Base-by-base conservation (phyloP, 1,140 invertebrate genomes). In the Zaprionus tsacasi region DNA sequence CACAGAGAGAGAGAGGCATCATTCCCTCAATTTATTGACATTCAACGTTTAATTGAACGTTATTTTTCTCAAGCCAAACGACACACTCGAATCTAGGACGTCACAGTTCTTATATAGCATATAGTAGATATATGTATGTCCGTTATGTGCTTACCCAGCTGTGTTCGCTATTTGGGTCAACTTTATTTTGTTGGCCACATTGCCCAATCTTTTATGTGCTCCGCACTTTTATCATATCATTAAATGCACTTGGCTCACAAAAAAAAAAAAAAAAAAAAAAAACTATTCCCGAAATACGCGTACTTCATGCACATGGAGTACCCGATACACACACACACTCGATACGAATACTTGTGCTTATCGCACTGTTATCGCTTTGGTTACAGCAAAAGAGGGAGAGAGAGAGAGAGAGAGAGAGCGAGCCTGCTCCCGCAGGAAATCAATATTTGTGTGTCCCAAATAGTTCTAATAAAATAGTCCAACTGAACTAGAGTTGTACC, bases 391-490 rank as follows among this genome's bases (percentile, higher is more conserved):
- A 30, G 27, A 30, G 27, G 27, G 0, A 30, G 27, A 15, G 43
- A 35, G 12, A 30, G 27, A 25, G 21, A 36, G 40, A 43, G n/a
- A 15, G 40, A 15, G 40, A 10, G n/a, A n/a, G 38, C 1, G 40
- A 15, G n/a, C 13, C 5, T 15, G 7, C n/a, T 8, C n/a, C 27
- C 21, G 17, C 54, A 57, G 83, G 70, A 88, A 87, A 87, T 87
- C 83, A 87, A 87, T 87, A 87, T 87, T 87, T 87, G 80, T 70
- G 80, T 70, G 80, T 67, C 74, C 71, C 72, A 77, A 87, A 87
- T 79, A 65, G 40, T 40, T 57, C 54, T 66, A 78, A 40, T 60
- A 63, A 59, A 80, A 66, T 36, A 48, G 48, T 21, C 30, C 50
- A 55, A 59, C 15, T 57, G 48, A 25, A 70, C 6, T 17, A 11